Base-by-base conservation (phyloP, 2,113 vertebrate species). In the Triplophysa tibetana region DNA sequence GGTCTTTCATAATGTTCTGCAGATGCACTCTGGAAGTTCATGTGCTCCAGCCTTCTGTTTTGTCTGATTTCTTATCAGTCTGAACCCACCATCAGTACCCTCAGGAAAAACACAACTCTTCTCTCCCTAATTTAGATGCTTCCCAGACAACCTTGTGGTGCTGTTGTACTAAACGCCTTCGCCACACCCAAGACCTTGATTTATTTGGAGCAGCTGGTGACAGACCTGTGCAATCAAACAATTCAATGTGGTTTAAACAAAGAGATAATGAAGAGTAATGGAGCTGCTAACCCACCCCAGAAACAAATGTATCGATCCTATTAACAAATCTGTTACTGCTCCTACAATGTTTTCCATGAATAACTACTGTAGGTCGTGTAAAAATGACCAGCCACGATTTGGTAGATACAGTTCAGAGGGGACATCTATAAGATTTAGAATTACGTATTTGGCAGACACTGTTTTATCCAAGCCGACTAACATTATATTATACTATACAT, bases 141-240 rank as follows among this genome's bases (percentile, higher is more conserved):
- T 80, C 82, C 86, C 84, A 87, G 80, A 81, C 82, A 83, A 65
- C 73, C 67, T 81, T n/a, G 66, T 64, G 24, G 66, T 50, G 19
- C 64, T 80, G 48, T 69, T 50, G 58, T 23, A 38, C 61, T 78
- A 75, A 81, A 81, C 72, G 58, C 76, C 60, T 78, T 23, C 33
- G 16, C 64, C 70, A 68, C 77, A 74, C 66, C 66, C 69, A 60
- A 73, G n/a, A 60, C 70, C 33, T n/a, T 3, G 16, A 29, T 75
- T 79, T 68, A 70, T 70, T 60, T 68, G 54, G 66, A 54, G 62
- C 63, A 60, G 70, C 75, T 67, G 75, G 80, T 70, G 70, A 72
- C 75, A 84, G 75, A 78, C 69, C 19, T 78, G 29, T 41, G 29
- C 64, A 68, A 75, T 70, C 78, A 70, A 77, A 64, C 78, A 58